Percentiles rank a stretch among this genome's conserved stretches.
Evolutionary conservation across 1,140 invertebrate genomes (phyloP).

Genomic region (silkworm (Bombyx mori)): ASM3026992v2 NC_085111.1:5021001-5021500

Average conservation of each 20-base stretch:
- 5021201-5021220: constrained; percentile 45
- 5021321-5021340: background rate
- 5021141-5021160: constrained; percentile 13
- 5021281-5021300: constrained; percentile 19
- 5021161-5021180: constrained; percentile 16
- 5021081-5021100: constrained; percentile 64
- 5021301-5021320: too few relatives aligned
- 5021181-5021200: constrained; percentile 50
- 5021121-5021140: constrained; percentile 35
- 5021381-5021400: too few relatives aligned
- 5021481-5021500: too few relatives aligned
- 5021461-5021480: too few relatives aligned
- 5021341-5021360: constrained; percentile 6
- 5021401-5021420: too few relatives aligned
- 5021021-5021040: constrained; percentile 62
- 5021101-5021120: constrained; percentile 46
- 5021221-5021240: constrained; percentile 57
- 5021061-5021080: constrained; percentile 39
- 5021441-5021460: too few relatives aligned
- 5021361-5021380: background rate
- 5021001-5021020: constrained; percentile 48
- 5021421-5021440: too few relatives aligned
- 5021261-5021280: constrained; percentile 65
- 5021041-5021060: constrained; percentile 45
- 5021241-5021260: constrained; percentile 62